phyloP scores from a whole-genome alignment of 1,140 invertebrate species.

The Copidosoma floridanum region DNA sequence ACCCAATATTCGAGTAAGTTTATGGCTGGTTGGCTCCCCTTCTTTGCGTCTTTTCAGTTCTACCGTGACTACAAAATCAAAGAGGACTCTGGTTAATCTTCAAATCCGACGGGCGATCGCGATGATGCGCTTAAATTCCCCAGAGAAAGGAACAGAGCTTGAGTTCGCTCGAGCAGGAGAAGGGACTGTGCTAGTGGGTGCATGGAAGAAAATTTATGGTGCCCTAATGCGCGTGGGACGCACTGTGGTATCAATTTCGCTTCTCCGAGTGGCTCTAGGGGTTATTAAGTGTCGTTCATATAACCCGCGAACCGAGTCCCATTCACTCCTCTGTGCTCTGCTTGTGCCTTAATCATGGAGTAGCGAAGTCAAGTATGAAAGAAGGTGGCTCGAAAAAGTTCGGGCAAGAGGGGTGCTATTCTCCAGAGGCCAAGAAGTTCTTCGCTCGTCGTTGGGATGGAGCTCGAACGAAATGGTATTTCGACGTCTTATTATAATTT shows the following conservation, averaged over 20 bases:
- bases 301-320: constrained; percentile 8
- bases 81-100: background rate
- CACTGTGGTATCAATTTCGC: constrained; percentile 12
- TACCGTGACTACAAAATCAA: no score
- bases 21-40: no score
- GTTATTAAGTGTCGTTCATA: constrained; percentile 14
- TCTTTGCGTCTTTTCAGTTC: no score
- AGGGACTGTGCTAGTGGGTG: no score
- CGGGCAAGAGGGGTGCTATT: no score
- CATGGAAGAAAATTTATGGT: constrained; percentile 15
- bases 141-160: no score
- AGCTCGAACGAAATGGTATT: background rate
- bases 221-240: background rate
- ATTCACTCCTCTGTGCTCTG: no score
- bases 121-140: background rate
- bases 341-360: constrained; percentile 18
- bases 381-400: constrained; percentile 13
- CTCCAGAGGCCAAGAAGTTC: background rate
- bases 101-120: background rate
- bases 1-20: no score
- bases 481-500: constrained; percentile 9
- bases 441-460: no score
- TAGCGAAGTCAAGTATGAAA: constrained; percentile 4
- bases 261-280: background rate
- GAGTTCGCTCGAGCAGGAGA: no score